Percentiles rank a stretch among this genome's conserved stretches.
Evolutionary conservation across 2,888 invertebrate genomes (phyloP).

Genomic region (Beris morrisii): DNA sequence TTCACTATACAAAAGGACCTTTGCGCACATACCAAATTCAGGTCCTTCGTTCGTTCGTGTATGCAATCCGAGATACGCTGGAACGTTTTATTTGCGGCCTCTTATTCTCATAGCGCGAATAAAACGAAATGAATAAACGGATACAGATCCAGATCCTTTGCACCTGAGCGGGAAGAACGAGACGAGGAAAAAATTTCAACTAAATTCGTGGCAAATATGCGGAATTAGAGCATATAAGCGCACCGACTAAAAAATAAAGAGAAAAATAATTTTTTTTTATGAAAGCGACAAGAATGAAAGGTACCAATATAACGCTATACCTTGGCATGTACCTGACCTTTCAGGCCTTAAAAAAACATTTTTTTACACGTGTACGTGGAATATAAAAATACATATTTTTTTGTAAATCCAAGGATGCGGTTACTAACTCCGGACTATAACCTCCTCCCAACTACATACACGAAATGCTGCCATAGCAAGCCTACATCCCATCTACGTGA

Average conservation of each 20-base stretch:
- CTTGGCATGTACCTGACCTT: too few species aligned
- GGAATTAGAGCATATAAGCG: constrained; percentile 31
- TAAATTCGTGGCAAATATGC: constrained; percentile 26
- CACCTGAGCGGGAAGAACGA: constrained; percentile 1
- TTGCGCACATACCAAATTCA: background rate
- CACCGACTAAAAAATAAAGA: constrained; percentile 18
- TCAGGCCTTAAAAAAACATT: too few species aligned
- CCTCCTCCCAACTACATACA: too few species aligned
- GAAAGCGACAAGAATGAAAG: too few species aligned
- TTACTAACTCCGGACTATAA: too few species aligned
- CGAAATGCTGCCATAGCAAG: background rate
- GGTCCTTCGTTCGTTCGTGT: background rate
- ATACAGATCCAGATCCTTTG: constrained; percentile 22
- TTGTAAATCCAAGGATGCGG: too few species aligned
- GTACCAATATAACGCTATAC: too few species aligned
- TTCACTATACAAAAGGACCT: background rate
- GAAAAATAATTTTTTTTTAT: background rate
- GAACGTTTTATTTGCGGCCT: constrained; percentile 30
- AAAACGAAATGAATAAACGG: constrained; percentile 33
- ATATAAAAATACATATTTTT: too few species aligned
- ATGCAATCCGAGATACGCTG: constrained; percentile 18
- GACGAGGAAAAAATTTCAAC: constrained; percentile 4
- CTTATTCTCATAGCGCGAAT: constrained; percentile 30
- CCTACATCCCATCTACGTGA: background rate
- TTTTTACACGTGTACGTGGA: too few species aligned